Evolutionary conservation across 1,140 invertebrate genomes (phyloP).

Genomic region (Platorchestia sp.): DNA sequence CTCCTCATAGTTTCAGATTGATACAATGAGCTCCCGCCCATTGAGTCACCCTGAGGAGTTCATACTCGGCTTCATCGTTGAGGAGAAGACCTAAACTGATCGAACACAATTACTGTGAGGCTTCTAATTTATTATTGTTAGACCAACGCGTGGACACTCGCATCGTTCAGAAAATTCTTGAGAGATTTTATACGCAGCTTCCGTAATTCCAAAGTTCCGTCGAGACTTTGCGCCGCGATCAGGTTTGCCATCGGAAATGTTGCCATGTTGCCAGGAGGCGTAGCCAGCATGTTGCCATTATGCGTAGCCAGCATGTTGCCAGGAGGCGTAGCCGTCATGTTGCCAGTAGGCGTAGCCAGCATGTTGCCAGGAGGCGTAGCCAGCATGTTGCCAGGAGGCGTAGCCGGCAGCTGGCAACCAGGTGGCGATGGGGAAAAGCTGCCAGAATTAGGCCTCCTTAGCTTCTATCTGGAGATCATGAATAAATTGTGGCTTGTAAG

Average conservation of each 20-base stretch:
- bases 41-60: not conserved
- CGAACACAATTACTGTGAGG: not conserved
- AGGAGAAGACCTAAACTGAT: not conserved
- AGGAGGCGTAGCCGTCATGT: not conserved
- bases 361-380: not conserved
- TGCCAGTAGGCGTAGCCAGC: not conserved
- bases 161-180: not conserved
- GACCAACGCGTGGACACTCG: not conserved
- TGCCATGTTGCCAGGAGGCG: not conserved
- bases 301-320: not conserved
- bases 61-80: not conserved
- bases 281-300: not conserved
- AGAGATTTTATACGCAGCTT: not conserved
- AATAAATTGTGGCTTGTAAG: conserved; percentile 33
- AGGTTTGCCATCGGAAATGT: too few species aligned
- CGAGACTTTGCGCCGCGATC: too few species aligned
- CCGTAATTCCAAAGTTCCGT: too few species aligned
- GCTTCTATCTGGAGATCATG: conserved; percentile 37
- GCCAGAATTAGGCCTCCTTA: conserved; percentile 12
- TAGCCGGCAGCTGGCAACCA: not conserved
- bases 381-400: not conserved
- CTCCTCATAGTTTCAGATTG: not conserved
- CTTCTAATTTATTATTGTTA: not conserved
- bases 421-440: not conserved
- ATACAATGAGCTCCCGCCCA: not conserved